phyloP scores from a whole-genome alignment of 2,113 vertebrate genomes.

The Nycticorax nycticorax region DNA sequence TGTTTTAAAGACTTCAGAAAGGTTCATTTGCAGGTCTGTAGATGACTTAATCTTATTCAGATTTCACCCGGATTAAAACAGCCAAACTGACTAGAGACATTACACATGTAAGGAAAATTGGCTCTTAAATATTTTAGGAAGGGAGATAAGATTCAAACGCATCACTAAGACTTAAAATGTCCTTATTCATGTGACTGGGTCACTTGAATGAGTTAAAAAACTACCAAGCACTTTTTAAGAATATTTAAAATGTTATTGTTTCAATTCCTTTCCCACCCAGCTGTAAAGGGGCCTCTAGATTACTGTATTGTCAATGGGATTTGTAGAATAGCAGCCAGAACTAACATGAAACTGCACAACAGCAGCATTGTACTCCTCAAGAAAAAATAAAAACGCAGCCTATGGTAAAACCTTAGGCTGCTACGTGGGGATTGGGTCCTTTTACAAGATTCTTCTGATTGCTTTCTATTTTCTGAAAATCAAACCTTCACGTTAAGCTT shows the following conservation, averaged over 20 bases:
- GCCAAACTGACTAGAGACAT: neutral
- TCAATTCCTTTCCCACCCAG: conserved; percentile 6
- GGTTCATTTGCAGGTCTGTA: neutral
- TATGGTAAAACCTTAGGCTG: neutral
- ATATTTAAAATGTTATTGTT: neutral
- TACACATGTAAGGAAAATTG: neutral
- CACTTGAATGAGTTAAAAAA: neutral
- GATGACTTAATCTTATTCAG: neutral
- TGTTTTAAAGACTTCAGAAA: neutral
- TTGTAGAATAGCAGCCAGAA: conserved; percentile 24
- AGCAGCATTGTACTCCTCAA: conserved; percentile 8
- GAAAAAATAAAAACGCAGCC: neutral
- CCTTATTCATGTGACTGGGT: neutral
- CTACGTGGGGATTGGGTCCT: neutral
- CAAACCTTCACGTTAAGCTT: neutral
- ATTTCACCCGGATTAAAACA: neutral
- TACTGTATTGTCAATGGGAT: neutral
- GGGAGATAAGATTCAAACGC: neutral
- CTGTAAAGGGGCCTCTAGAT: conserved; percentile 12
- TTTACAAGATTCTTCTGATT: neutral
- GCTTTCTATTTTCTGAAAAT: neutral
- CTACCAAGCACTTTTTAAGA: neutral
- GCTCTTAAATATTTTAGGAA: conserved; percentile 1
- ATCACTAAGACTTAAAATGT: neutral
- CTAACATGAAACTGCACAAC: conserved; percentile 42